Conservation (phyloP, 2,888 invertebrate species). For the Pyrochroa serraticornis region DNA sequence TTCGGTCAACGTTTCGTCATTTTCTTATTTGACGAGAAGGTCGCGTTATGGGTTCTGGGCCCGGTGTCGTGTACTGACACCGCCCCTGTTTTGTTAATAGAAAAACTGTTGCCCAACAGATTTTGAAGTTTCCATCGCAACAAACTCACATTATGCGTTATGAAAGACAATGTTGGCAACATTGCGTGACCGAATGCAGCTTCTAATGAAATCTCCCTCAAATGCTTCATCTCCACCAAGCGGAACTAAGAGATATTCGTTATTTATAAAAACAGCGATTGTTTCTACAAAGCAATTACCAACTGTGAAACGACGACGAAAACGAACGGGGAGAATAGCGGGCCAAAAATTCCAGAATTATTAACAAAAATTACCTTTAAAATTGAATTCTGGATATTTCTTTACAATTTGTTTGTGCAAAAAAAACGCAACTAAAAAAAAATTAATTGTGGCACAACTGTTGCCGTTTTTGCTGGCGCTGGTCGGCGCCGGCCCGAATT, state of each 20-base stretch:
- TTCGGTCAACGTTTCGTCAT: too few relatives aligned
- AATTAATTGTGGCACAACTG: too few relatives aligned
- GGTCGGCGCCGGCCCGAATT: too few relatives aligned
- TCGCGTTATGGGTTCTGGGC: conserved; percentile 1
- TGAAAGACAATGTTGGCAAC: conserved; percentile 34
- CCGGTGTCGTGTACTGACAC: not conserved
- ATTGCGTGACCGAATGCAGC: conserved; percentile 48
- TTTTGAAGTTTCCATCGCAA: conserved; percentile 22
- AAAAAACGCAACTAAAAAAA: too few relatives aligned
- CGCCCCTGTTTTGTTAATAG: not conserved
- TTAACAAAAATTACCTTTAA: too few relatives aligned
- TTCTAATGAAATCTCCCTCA: conserved; percentile 53
- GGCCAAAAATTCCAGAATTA: too few relatives aligned
- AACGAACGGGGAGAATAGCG: too few relatives aligned
- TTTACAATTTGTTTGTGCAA: too few relatives aligned
- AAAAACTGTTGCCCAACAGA: conserved; percentile 17
- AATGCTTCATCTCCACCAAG: conserved; percentile 7
- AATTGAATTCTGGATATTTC: too few relatives aligned
- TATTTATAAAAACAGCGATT: conserved; percentile 1
- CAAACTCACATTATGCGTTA: conserved; percentile 16
- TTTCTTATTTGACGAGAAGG: too few relatives aligned
- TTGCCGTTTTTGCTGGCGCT: too few relatives aligned
- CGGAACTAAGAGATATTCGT: conserved; percentile 13
- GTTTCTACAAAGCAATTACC: not conserved
- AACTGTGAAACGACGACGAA: not conserved